These are phyloP conservation scores for Orchesella cincta DNA, from an alignment of 1,140 invertebrate species.

Conservation along the genomic window DNA sequence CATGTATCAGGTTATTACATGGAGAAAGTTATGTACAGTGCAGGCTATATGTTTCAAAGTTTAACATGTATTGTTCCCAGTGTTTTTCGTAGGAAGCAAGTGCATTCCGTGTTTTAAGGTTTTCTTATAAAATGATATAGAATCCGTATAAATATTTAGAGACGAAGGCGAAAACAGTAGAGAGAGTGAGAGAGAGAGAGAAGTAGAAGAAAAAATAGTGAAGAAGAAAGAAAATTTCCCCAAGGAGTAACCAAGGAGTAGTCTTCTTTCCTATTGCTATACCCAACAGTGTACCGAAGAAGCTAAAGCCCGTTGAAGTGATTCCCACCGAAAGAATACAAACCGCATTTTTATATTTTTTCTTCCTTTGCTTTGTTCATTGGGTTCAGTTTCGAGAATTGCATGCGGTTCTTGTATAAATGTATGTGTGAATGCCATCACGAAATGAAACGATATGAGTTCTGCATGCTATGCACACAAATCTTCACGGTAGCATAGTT, in stretches of 20 bases:
- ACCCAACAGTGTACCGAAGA: not conserved
- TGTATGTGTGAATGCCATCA: too few relatives aligned
- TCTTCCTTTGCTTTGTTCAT: conserved; percentile 4
- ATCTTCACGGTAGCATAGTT: conserved; percentile 9
- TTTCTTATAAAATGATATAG: conserved; percentile 17
- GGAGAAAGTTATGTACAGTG: too few relatives aligned
- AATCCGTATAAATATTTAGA: conserved; percentile 8
- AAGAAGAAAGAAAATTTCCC: conserved; percentile 23
- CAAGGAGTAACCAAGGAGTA: not conserved
- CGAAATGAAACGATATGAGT: too few relatives aligned
- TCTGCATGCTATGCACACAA: not conserved
- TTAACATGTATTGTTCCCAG: too few relatives aligned
- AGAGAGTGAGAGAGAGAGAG: not conserved
- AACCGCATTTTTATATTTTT: conserved; percentile 24
- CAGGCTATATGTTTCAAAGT: too few relatives aligned
- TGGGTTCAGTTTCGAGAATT: conserved; percentile 9
- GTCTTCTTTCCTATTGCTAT: not conserved
- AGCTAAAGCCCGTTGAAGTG: conserved; percentile 6
- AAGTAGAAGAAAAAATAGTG: not conserved
- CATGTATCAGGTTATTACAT: too few relatives aligned
- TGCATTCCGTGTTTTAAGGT: not conserved
- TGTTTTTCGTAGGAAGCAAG: too few relatives aligned
- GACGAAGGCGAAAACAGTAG: not conserved
- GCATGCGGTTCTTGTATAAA: conserved; percentile 7
- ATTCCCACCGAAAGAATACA: conserved; percentile 18